Conservation (phyloP, 1,140 invertebrate species). For the Chironomus striatipennis region DNA sequence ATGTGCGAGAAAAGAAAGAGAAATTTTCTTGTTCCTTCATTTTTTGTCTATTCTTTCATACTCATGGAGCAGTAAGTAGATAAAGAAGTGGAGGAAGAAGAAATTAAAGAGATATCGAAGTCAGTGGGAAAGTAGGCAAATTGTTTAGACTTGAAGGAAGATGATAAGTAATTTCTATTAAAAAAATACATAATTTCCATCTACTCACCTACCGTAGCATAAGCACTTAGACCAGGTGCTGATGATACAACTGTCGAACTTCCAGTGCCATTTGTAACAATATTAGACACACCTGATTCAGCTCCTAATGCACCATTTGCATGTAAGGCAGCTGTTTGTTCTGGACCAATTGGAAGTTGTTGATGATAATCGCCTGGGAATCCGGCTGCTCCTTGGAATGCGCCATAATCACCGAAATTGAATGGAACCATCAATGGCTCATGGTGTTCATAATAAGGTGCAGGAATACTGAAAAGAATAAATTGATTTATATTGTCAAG, state of each 20-base stretch:
- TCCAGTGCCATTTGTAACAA: background rate
- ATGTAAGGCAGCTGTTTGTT: slow-evolving; percentile 9
- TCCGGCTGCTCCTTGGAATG: background rate
- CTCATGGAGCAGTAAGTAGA: no score
- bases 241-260: background rate
- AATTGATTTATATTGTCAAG: background rate
- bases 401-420: background rate
- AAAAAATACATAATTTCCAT: no score
- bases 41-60: no score
- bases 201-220: background rate
- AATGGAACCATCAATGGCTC: slow-evolving; percentile 18
- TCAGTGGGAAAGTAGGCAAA: background rate
- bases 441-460: slow-evolving; percentile 10
- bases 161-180: no score
- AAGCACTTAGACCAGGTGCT: background rate
- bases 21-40: no score
- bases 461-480: background rate
- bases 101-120: no score
- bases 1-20: no score
- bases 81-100: no score
- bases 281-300: background rate
- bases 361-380: slow-evolving; percentile 5
- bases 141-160: no score
- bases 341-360: background rate
- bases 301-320: background rate